phyloP scores from a whole-genome alignment of 2,113 vertebrate species.

The Corythornis vintsioides region DNA sequence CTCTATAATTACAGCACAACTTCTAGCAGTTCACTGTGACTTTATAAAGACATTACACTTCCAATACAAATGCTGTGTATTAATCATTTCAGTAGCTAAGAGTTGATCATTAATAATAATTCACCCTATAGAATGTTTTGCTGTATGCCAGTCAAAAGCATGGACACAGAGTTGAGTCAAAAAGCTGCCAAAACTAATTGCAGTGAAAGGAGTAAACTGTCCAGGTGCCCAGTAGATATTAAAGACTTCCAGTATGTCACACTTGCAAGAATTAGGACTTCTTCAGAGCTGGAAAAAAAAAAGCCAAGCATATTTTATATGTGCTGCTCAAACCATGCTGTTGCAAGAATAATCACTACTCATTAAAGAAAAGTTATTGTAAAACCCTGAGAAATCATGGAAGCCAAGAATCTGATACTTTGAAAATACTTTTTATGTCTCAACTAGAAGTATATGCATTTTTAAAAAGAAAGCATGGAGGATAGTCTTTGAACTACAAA shows the following conservation, averaged over 20 bases:
- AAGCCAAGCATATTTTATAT: neutral
- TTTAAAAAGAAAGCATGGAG: neutral
- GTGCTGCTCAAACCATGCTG: fast-evolving
- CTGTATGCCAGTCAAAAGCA: neutral
- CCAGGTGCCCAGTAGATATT: neutral
- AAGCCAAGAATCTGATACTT: neutral
- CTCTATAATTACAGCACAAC: neutral
- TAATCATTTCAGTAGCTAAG: neutral
- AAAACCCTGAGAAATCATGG: neutral
- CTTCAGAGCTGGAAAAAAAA: neutral
- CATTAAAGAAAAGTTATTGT: neutral
- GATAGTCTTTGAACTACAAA: neutral
- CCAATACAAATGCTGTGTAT: neutral
- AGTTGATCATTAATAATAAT: neutral
- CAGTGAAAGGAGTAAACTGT: neutral
- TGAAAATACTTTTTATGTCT: neutral
- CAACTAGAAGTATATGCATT: neutral
- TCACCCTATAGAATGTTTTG: neutral
- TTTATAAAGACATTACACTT: neutral
- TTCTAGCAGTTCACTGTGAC: neutral
- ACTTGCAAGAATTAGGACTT: neutral
- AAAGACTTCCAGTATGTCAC: neutral
- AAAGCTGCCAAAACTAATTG: slow-evolving; percentile 10
- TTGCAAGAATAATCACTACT: neutral
- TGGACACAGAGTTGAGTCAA: neutral